Conservation (phyloP, 2,113 vertebrate species). For the Misgurnus mizolepis region DNA sequence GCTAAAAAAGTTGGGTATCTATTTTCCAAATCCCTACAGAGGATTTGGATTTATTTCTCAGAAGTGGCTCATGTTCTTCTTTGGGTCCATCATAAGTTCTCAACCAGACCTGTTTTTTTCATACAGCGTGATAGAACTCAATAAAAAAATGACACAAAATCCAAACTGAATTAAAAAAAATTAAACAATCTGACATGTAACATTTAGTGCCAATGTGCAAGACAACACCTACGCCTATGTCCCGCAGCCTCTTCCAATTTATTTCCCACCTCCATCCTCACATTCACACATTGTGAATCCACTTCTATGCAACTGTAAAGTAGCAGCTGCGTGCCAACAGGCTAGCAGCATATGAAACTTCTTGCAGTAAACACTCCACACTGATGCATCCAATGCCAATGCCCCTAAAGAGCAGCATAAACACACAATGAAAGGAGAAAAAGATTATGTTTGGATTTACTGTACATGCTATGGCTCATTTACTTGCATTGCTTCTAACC, state of each 20-base stretch:
- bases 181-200: neutral
- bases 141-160: no score
- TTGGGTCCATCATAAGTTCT: conserved; percentile 2
- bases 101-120: neutral
- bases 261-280: neutral
- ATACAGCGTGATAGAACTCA: no score
- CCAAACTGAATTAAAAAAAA: neutral
- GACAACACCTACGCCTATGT: neutral
- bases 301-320: neutral
- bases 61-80: conserved; percentile 26
- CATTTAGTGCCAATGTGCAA: neutral
- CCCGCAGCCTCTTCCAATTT: neutral
- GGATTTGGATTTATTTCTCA: conserved; percentile 41
- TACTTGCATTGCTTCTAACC: conserved; percentile 4
- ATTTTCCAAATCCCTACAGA: conserved; percentile 48
- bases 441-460: conserved; percentile 44
- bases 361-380: neutral
- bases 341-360: conserved; percentile 16
- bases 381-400: conserved; percentile 17
- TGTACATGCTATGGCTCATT: conserved; percentile 41
- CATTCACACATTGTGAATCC: neutral
- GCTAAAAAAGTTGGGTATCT: conserved; percentile 49
- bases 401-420: conserved; percentile 19
- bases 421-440: conserved; percentile 1
- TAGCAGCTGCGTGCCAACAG: conserved; percentile 1